Evolutionary conservation across 23 tunicate genomes (phyloP).

Genomic region (Corella eumyota): DNA sequence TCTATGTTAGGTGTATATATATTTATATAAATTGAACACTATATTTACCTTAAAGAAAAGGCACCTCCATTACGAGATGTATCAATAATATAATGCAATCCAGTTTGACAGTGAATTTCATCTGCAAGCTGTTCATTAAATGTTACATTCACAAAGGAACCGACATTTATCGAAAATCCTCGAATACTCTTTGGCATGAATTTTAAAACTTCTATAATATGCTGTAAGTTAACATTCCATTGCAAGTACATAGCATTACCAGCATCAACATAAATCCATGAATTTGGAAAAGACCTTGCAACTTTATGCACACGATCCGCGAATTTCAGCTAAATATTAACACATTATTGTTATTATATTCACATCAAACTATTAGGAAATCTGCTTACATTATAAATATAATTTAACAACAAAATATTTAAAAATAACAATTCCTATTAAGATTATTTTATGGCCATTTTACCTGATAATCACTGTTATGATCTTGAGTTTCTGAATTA

Average conservation of each 20-base stretch:
- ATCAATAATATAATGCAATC: constrained; percentile 87
- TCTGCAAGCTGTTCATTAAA: constrained; percentile 71
- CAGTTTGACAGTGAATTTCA: constrained; percentile 89
- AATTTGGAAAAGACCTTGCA: constrained; percentile 34
- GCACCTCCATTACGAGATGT: constrained; percentile 95
- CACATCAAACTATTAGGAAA: not conserved
- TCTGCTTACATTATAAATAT: too few relatives aligned
- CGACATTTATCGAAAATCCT: constrained; percentile 94
- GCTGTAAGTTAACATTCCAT: constrained; percentile 91
- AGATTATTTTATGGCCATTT: not conserved
- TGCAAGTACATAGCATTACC: constrained; percentile 98
- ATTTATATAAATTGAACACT: too few relatives aligned
- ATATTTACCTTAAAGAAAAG: constrained; percentile 68
- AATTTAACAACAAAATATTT: not conserved
- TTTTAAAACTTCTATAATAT: constrained; percentile 70
- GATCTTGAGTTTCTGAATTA: constrained; percentile 77
- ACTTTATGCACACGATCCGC: constrained; percentile 59
- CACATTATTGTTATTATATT: not conserved
- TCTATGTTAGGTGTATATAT: too few relatives aligned
- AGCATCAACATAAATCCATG: constrained; percentile 97
- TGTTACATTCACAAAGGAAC: constrained; percentile 90
- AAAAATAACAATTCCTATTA: not conserved
- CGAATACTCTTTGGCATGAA: constrained; percentile 76
- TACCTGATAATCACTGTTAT: constrained; percentile 89
- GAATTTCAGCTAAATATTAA: constrained; percentile 38